Evolutionary conservation across 2,797 vertebrate genomes (phyloP), one percentile per base, ranked within the genome.

Genomic region (Adelosebastes latens): DNA sequence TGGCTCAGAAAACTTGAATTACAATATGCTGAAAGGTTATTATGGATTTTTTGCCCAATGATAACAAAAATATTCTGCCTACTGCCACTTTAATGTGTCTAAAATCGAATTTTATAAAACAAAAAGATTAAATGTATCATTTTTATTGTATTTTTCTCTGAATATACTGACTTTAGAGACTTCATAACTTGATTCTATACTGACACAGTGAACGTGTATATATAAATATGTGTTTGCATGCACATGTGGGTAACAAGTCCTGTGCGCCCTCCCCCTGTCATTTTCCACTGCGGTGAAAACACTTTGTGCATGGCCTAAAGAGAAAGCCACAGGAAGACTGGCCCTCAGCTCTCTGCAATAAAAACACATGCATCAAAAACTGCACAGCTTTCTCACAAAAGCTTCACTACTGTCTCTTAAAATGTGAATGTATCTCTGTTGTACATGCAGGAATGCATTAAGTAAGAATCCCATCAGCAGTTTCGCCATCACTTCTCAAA

Each of bases 271-370:
- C 34, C 32, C n/a, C 6, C 7, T 29, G 11, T 66, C 3, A 66
- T 66, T 66, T 66, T 67, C 65, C 65, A 67, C 65, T 67, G 65
- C 8, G 65, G 27, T 67, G 25, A 53, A 42, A 42, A 32, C 46
- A 32, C 46, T 32, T 53, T n/a, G 27, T 31, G 27, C 27, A 31
- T 22, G 7, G 39, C 13, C 39, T 42, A 42, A 16, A 31, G 46
- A 2, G 20, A 53, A 67, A 67, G 46, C 46, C 20, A 52, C 46
- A 67, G 18, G 4, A 67, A 67, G 42, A 67, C 65, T 49, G 42
- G 42, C 27, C 18, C n/a, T 67, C 64, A 31, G 25, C 11, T 66
- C 64, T 49, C 27, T 8, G 39, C 64, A 29, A n/a, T 49, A 29
- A 66, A 49, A 49, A 16, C 27, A 12, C 34, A 36, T 36, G 34